Percentiles rank a stretch among this genome's conserved stretches.
Evolutionary conservation across 2,888 invertebrate genomes (phyloP).

Genomic region (Dolichomitus sp.): DNA sequence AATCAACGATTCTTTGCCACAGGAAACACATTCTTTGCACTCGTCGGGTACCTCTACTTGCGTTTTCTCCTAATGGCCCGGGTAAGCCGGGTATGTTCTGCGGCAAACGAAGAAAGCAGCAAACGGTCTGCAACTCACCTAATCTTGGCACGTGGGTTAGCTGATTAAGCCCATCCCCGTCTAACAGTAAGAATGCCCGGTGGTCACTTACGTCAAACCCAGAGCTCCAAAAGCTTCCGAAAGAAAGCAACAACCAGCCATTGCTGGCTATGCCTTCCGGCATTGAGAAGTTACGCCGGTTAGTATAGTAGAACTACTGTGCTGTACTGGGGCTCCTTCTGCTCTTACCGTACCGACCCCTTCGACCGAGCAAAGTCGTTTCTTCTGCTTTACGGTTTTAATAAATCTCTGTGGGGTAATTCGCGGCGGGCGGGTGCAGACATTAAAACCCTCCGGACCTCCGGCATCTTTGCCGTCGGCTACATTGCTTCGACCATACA

Average conservation of each 20-base stretch:
- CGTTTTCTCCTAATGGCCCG: conserved; percentile 39
- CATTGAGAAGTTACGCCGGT: conserved; percentile 70
- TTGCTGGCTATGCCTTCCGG: conserved; percentile 61
- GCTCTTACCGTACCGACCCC: conserved; percentile 65
- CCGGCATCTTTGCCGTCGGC: conserved; percentile 36
- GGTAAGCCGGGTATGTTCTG: conserved; percentile 66
- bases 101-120: conserved; percentile 61
- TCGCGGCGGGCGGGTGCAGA: conserved; percentile 81
- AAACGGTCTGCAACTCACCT: conserved; percentile 73
- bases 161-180: conserved; percentile 75
- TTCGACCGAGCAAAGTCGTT: conserved; percentile 79
- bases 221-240: conserved; percentile 65
- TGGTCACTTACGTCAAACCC: conserved; percentile 82
- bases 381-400: conserved; percentile 85
- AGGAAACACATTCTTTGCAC: conserved; percentile 62
- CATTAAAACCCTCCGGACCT: conserved; percentile 77
- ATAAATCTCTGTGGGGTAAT: conserved; percentile 85
- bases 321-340: conserved; percentile 45
- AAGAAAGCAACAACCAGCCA: conserved; percentile 44
- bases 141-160: conserved; percentile 62
- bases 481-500: conserved; percentile 50
- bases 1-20: conserved; percentile 50
- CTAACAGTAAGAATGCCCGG: conserved; percentile 77
- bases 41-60: conserved; percentile 65
- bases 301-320: conserved; percentile 52